A percentile compares a stretch with the other conserved stretches of the same genome.
These are phyloP conservation scores for Meloidogyne exigua DNA, from an alignment of 1,140 invertebrate genomes.

Conservation along the genomic window DNA sequence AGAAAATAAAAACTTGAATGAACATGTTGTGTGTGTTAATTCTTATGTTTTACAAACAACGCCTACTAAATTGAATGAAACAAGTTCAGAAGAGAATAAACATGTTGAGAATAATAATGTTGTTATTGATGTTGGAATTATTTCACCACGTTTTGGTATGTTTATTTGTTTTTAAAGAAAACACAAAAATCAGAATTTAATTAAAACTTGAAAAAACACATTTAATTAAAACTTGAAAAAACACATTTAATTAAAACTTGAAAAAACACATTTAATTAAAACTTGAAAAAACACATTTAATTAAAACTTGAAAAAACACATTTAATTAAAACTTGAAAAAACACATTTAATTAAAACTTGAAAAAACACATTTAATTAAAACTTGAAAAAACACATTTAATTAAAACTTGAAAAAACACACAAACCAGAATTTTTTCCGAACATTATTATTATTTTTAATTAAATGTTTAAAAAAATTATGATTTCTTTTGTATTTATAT, in stretches of 20 bases:
- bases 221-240: not conserved
- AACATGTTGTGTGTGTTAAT: not conserved
- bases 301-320: not conserved
- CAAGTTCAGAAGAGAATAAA: slow-evolving; percentile 1
- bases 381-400: not conserved
- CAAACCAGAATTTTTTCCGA: not conserved
- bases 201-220: not conserved
- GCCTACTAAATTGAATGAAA: not conserved
- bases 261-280: not conserved
- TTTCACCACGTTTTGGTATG: not conserved
- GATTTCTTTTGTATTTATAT: too few relatives aligned
- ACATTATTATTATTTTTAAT: too few relatives aligned
- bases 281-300: not conserved
- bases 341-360: not conserved
- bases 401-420: not conserved
- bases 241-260: not conserved
- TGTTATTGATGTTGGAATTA: not conserved
- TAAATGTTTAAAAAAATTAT: too few relatives aligned
- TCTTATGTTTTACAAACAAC: not conserved
- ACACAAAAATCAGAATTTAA: not conserved
- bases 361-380: not conserved
- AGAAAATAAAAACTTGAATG: not conserved
- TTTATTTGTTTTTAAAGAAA: not conserved
- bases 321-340: not conserved
- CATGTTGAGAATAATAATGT: not conserved